Conservation (phyloP, 2,888 invertebrate species). For the Heliconius sara region DNA sequence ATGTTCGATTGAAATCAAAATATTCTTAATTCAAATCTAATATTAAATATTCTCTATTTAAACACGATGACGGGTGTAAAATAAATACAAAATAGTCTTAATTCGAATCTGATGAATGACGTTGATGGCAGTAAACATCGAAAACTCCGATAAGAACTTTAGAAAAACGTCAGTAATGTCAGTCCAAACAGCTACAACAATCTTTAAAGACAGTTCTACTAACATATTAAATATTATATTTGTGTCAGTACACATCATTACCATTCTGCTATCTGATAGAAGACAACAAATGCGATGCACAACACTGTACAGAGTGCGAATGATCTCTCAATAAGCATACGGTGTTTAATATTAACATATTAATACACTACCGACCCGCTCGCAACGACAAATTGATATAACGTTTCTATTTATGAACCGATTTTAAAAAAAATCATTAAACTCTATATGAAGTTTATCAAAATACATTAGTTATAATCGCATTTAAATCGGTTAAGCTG, state of each 20-base stretch:
- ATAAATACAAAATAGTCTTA: no score
- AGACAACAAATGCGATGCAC: background rate
- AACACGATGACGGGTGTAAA: background rate
- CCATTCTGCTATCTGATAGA: background rate
- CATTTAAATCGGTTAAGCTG: no score
- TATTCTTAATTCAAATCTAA: background rate
- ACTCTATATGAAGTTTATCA: no score
- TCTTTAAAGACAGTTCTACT: no score
- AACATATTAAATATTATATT: background rate
- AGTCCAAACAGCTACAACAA: no score
- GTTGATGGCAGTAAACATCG: no score
- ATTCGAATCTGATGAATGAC: no score
- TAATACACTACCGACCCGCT: background rate
- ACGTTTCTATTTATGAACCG: no score
- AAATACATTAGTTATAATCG: no score
- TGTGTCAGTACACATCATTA: background rate
- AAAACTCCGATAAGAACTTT: no score
- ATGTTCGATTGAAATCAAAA: background rate
- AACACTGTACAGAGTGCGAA: background rate
- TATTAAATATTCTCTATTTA: background rate
- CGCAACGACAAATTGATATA: background rate
- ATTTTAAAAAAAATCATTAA: no score
- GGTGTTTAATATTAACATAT: background rate
- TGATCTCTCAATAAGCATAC: background rate
- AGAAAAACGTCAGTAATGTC: no score